Evolutionary conservation across 37 sponge, comb jelly and placozoan species (phyloP).

Genomic region (Halisarca cf. caerulea): DNA sequence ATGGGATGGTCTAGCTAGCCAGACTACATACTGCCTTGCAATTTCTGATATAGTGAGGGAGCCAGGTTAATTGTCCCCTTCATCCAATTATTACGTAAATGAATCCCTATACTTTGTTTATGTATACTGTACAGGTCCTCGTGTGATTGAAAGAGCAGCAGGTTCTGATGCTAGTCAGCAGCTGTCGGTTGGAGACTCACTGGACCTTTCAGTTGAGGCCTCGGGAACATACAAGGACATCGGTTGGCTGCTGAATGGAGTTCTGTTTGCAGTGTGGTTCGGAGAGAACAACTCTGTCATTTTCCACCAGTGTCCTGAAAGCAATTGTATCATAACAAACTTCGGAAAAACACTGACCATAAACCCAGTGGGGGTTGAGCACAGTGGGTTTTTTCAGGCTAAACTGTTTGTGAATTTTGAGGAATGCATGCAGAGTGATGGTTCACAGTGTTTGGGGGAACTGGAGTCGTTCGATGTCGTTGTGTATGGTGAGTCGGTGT

Average conservation of each 20-base stretch:
- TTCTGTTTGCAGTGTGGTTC: conserved; percentile 15
- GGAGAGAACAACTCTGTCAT: not conserved
- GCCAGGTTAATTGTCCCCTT: too few species aligned
- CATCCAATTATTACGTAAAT: too few species aligned
- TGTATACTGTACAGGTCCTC: too few species aligned
- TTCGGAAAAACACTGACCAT: conserved; percentile 6
- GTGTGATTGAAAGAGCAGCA: too few species aligned
- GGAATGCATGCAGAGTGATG: not conserved
- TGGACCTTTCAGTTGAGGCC: not conserved
- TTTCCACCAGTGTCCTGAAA: conserved; percentile 7
- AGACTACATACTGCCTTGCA: too few species aligned
- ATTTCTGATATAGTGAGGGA: too few species aligned
- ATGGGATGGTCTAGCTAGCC: too few species aligned
- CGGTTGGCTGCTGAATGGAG: conserved; percentile 12
- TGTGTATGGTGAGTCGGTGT: not conserved
- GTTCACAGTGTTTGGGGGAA: not conserved
- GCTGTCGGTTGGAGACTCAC: not conserved
- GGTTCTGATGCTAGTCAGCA: not conserved
- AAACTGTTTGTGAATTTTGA: not conserved
- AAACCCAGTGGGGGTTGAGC: not conserved
- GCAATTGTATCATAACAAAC: not conserved
- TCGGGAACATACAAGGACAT: conserved; percentile 14
- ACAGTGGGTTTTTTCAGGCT: not conserved
- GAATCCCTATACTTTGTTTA: too few species aligned
- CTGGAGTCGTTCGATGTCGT: not conserved